Percentiles rank a stretch among this genome's conserved stretches.
Conservation (phyloP, 2,113 vertebrate species). For the Megaptera novaeangliae region DNA sequence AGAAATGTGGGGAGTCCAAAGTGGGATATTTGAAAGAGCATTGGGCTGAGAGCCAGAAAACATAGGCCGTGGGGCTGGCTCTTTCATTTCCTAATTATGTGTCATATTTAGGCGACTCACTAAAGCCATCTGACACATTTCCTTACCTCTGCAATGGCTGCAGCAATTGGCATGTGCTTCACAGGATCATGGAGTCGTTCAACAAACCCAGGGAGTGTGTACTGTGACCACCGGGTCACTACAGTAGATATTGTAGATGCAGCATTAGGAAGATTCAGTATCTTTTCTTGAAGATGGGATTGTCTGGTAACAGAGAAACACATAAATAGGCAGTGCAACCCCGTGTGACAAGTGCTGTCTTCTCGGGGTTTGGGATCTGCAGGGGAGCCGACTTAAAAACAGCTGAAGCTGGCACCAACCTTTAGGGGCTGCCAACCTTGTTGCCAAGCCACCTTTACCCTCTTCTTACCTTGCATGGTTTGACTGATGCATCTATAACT, state of each 20-base stretch:
- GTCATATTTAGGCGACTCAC: too few species aligned
- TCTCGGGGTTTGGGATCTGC: rapidly evolving
- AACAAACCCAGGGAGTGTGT: rapidly evolving
- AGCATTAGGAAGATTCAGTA: not conserved
- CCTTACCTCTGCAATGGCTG: not conserved
- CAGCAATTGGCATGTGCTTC: rapidly evolving
- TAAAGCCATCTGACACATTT: rapidly evolving
- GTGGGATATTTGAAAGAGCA: rapidly evolving
- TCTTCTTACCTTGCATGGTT: not conserved
- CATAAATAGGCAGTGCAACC: not conserved
- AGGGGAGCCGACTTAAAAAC: rapidly evolving
- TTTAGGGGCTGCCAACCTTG: rapidly evolving
- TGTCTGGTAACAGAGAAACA: not conserved
- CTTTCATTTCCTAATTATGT: not conserved
- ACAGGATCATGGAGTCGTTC: rapidly evolving
- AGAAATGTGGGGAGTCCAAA: too few species aligned
- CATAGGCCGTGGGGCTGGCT: rapidly evolving
- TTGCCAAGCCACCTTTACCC: rapidly evolving
- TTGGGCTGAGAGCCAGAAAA: not conserved
- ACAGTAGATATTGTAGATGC: rapidly evolving
- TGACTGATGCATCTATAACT: rapidly evolving
- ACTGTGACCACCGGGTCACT: rapidly evolving
- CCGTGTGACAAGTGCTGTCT: rapidly evolving
- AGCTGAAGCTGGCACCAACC: rapidly evolving
- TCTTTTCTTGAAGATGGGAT: not conserved